A percentile compares a stretch with the other conserved stretches of the same genome.
Evolutionary conservation across 2,888 invertebrate species (phyloP).

Genomic region (Phortica magna): DNA sequence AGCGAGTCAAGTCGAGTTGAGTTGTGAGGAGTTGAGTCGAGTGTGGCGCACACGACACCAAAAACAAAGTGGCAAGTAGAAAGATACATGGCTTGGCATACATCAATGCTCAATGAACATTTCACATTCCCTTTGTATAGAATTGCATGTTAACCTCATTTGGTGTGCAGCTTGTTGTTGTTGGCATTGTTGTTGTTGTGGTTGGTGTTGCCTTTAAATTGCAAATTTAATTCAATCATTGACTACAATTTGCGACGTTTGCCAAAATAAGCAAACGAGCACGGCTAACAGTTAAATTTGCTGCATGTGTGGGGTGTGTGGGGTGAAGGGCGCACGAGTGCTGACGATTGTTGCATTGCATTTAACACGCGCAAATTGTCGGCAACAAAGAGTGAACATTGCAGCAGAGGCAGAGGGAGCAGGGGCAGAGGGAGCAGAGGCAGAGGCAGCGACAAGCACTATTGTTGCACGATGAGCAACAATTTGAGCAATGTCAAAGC

Average conservation of each 20-base stretch:
- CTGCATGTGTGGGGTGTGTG: slow-evolving; percentile 29
- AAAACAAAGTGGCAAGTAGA: too few relatives aligned
- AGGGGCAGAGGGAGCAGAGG: not conserved
- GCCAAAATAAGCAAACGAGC: slow-evolving; percentile 36
- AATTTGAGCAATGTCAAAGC: slow-evolving; percentile 48
- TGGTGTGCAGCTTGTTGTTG: slow-evolving; percentile 4
- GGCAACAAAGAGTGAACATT: slow-evolving; percentile 30
- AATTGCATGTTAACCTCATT: slow-evolving; percentile 20
- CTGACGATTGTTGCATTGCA: slow-evolving; percentile 51
- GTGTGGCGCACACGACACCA: not conserved
- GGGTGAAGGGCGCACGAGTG: not conserved
- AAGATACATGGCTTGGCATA: slow-evolving; percentile 8
- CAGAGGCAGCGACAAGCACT: slow-evolving; percentile 29
- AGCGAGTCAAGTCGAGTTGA: not conserved
- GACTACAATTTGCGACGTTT: slow-evolving; percentile 68
- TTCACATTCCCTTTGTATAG: not conserved
- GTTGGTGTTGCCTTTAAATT: slow-evolving; percentile 61
- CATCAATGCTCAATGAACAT: slow-evolving; percentile 8
- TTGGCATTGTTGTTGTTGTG: slow-evolving; percentile 9
- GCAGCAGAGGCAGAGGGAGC: not conserved
- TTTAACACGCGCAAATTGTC: slow-evolving; percentile 70
- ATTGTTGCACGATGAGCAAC: slow-evolving; percentile 39
- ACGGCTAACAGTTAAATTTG: slow-evolving; percentile 68
- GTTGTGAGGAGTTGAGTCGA: not conserved
- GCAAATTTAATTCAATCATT: slow-evolving; percentile 73